These are phyloP conservation scores for Eufriesea mexicana DNA, from an alignment of 1,140 invertebrate species.

Conservation along the genomic window DNA sequence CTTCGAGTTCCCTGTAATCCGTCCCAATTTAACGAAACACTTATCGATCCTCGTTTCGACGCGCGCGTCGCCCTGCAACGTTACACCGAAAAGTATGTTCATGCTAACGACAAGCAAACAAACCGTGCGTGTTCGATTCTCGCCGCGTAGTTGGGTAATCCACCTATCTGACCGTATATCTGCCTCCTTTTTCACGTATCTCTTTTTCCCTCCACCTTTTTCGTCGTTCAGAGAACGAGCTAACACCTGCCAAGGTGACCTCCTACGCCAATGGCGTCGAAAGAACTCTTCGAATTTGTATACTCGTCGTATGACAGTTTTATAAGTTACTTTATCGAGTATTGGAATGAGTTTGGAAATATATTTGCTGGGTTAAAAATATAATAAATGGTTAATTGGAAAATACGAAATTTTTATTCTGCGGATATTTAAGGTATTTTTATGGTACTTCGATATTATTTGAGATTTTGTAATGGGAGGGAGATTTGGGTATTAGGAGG, in stretches of 20 bases:
- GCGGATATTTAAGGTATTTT: too few relatives aligned
- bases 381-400: too few relatives aligned
- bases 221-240: not conserved
- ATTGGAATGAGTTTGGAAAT: too few relatives aligned
- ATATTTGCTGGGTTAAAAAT: too few relatives aligned
- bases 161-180: conserved; percentile 18
- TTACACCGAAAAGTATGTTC: conserved; percentile 41
- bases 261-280: not conserved
- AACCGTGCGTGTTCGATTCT: conserved; percentile 42
- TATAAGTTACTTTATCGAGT: too few relatives aligned
- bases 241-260: conserved; percentile 11
- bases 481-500: too few relatives aligned
- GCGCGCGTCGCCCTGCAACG: not conserved
- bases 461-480: too few relatives aligned
- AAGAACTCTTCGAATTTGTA: not conserved
- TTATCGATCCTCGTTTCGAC: conserved; percentile 29
- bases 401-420: too few relatives aligned
- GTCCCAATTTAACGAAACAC: conserved; percentile 30
- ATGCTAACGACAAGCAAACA: conserved; percentile 49
- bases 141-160: conserved; percentile 15
- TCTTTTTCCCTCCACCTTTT: not conserved
- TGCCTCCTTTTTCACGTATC: not conserved
- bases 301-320: too few relatives aligned
- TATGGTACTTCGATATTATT: too few relatives aligned
- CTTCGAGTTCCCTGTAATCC: not conserved